A percentile compares a stretch with the other conserved stretches of the same genome.
phyloP scores from a whole-genome alignment of 2,888 invertebrate genomes.

The Xanthorhoe designata region DNA sequence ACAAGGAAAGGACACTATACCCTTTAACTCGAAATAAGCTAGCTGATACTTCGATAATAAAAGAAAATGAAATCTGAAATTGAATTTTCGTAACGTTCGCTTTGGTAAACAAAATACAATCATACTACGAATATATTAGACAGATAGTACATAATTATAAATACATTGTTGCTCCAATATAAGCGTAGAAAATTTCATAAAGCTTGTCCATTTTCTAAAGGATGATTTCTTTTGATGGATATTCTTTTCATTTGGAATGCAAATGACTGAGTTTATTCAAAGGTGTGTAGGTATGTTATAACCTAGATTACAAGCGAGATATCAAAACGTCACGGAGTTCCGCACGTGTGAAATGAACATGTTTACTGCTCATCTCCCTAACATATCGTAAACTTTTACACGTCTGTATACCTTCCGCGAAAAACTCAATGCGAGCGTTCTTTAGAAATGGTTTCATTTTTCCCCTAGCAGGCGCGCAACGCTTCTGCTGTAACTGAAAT shows the following conservation, averaged over 20 bases:
- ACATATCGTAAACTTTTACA: constrained; percentile 34
- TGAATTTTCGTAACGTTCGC: constrained; percentile 27
- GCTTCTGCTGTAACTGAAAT: constrained; percentile 15
- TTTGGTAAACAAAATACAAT: constrained; percentile 16
- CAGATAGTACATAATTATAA: background rate
- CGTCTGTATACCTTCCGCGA: constrained; percentile 23
- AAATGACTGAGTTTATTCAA: constrained; percentile 6
- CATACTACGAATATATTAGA: background rate
- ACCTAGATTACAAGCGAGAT: constrained; percentile 27
- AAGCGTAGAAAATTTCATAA: background rate
- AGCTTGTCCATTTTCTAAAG: background rate
- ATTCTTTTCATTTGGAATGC: constrained; percentile 1
- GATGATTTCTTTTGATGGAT: background rate
- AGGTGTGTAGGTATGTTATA: constrained; percentile 14
- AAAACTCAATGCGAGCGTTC: constrained; percentile 28
- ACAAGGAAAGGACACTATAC: constrained; percentile 58
- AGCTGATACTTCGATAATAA: constrained; percentile 38
- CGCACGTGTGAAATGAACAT: constrained; percentile 33
- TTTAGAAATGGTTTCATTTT: constrained; percentile 27
- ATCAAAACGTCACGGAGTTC: constrained; percentile 29
- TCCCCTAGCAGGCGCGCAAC: constrained; percentile 12
- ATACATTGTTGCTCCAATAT: background rate
- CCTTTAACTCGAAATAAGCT: constrained; percentile 42
- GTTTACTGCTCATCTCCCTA: constrained; percentile 31
- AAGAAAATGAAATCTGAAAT: constrained; percentile 42